Evolutionary conservation across 2,113 vertebrate genomes (phyloP).

Genomic region (Saiga tatarica): DNA sequence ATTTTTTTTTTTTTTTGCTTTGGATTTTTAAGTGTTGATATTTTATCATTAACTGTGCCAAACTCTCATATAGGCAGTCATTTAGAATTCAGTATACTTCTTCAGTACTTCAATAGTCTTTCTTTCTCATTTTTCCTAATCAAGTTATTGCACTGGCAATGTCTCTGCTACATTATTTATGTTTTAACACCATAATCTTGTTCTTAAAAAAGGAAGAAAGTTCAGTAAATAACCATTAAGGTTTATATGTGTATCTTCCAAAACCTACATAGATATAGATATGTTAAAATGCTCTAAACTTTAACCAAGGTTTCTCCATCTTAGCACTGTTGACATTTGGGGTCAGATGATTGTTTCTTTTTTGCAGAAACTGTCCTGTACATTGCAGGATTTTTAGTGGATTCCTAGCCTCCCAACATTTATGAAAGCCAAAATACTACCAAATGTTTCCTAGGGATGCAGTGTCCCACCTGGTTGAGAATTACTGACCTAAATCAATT

Average conservation of each 20-base stretch:
- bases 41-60: background rate
- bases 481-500: background rate
- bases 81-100: background rate
- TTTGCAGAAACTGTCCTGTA: background rate
- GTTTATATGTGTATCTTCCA: background rate
- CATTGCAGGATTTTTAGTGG: background rate
- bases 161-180: background rate
- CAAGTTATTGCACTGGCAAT: background rate
- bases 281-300: background rate
- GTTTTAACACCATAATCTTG: background rate
- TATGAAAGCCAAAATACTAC: background rate
- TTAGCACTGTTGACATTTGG: background rate
- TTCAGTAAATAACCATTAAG: background rate
- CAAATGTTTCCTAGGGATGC: background rate
- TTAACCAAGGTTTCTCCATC: background rate
- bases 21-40: background rate
- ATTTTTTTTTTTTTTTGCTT: conserved; percentile 22
- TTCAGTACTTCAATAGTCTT: background rate
- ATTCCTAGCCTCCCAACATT: background rate
- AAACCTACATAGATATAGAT: background rate
- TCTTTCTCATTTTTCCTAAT: background rate
- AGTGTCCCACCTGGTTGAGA: background rate
- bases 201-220: background rate
- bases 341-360: background rate
- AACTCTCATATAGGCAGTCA: background rate